These are phyloP conservation scores for Gymnocephalus cernua DNA, from an alignment of 2,113 vertebrate genomes.

Conservation along the genomic window DNA sequence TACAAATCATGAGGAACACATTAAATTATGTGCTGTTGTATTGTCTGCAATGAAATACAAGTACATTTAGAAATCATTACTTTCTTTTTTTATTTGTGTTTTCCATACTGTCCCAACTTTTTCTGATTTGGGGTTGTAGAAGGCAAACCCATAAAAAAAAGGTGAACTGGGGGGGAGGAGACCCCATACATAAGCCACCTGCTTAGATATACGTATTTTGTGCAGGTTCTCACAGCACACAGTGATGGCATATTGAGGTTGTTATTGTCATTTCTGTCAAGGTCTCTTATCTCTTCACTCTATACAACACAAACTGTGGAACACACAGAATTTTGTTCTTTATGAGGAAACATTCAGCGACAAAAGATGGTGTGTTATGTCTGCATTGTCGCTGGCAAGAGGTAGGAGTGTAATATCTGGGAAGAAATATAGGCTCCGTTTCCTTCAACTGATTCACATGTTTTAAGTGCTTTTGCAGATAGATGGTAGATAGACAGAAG, in stretches of 20 bases:
- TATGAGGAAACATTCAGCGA: conserved; percentile 10
- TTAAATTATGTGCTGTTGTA: no score
- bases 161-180: not conserved
- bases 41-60: no score
- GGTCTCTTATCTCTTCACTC: not conserved
- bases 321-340: conserved; percentile 28
- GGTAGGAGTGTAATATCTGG: not conserved
- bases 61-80: no score
- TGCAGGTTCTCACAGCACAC: no score
- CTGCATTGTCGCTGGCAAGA: not conserved
- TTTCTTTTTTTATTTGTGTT: no score
- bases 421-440: conserved; percentile 4
- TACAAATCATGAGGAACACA: no score
- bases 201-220: no score
- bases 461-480: not conserved
- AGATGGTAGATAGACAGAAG: not conserved
- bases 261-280: no score
- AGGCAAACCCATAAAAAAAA: not conserved
- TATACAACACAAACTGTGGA: conserved; percentile 15
- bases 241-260: no score
- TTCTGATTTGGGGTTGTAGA: no score
- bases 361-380: conserved; percentile 10
- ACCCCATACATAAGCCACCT: conserved; percentile 11
- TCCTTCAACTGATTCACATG: not conserved
- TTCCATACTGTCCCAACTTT: no score